These are phyloP conservation scores for Rhynchonema sp. DNA, from an alignment of 2,888 invertebrate genomes.

Conservation along the genomic window DNA sequence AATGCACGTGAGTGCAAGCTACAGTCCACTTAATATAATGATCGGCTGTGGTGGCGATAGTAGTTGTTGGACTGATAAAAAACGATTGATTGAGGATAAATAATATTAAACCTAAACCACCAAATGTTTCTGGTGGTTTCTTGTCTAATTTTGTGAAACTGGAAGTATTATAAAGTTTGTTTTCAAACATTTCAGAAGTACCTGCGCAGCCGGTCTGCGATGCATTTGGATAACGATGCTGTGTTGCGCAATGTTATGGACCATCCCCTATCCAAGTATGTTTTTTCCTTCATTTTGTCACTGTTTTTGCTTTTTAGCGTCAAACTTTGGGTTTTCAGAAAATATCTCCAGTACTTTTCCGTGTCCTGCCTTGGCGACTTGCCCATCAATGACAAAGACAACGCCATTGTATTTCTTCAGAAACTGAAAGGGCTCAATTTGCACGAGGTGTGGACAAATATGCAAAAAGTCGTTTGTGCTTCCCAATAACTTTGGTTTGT, in stretches of 20 bases:
- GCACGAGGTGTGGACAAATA: background rate
- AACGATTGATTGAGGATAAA: too few relatives aligned
- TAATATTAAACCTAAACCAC: too few relatives aligned
- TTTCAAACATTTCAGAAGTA: background rate
- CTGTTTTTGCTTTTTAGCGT: background rate
- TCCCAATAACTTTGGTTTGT: too few relatives aligned
- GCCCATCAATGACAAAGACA: background rate
- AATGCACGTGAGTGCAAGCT: too few relatives aligned
- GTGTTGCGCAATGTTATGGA: background rate
- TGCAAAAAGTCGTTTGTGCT: too few relatives aligned
- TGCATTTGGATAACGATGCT: background rate
- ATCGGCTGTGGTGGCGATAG: too few relatives aligned
- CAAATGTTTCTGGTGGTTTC: too few relatives aligned
- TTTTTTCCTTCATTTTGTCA: background rate
- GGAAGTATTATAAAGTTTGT: too few relatives aligned
- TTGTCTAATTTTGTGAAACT: too few relatives aligned
- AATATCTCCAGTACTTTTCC: background rate
- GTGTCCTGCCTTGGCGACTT: background rate
- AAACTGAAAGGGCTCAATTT: background rate
- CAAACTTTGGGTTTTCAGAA: background rate
- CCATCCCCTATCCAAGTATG: background rate
- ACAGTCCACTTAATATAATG: too few relatives aligned
- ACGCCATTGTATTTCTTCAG: background rate
- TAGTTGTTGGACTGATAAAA: too few relatives aligned
- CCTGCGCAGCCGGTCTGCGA: background rate